These are phyloP conservation scores for Lycaon pictus DNA, from an alignment of 2,113 vertebrate genomes.

Conservation along the genomic window DNA sequence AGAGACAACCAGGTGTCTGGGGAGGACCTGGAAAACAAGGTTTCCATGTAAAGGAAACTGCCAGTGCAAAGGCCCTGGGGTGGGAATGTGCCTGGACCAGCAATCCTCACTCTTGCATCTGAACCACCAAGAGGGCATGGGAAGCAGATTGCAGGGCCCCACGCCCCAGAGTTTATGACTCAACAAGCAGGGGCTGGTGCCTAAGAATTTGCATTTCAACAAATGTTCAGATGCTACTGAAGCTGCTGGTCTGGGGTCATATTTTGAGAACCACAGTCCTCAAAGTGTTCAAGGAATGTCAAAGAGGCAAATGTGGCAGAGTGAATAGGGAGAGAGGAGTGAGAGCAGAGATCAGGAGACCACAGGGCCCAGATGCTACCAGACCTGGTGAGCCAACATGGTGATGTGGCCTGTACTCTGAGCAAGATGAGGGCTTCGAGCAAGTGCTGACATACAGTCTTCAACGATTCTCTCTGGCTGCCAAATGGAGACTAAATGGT, in stretches of 20 bases:
- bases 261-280: not conserved
- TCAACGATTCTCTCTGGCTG: not conserved
- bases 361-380: fast-evolving
- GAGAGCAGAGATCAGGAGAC: not conserved
- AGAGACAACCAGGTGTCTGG: not conserved
- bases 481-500: not conserved
- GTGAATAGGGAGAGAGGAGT: not conserved
- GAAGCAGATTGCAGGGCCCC: not conserved
- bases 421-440: not conserved
- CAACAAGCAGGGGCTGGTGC: not conserved
- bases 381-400: not conserved
- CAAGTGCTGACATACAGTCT: not conserved
- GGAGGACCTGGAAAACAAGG: not conserved
- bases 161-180: not conserved
- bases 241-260: not conserved
- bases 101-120: not conserved
- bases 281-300: not conserved
- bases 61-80: not conserved
- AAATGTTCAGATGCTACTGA: not conserved
- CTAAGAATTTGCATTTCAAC: not conserved
- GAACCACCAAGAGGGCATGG: not conserved
- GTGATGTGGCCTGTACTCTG: not conserved
- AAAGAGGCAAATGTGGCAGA: not conserved
- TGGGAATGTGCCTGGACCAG: not conserved
- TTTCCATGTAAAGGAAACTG: not conserved